Evolutionary conservation across 2,888 invertebrate species (phyloP).

Genomic region (Scrobipalpa atriplicella): DNA sequence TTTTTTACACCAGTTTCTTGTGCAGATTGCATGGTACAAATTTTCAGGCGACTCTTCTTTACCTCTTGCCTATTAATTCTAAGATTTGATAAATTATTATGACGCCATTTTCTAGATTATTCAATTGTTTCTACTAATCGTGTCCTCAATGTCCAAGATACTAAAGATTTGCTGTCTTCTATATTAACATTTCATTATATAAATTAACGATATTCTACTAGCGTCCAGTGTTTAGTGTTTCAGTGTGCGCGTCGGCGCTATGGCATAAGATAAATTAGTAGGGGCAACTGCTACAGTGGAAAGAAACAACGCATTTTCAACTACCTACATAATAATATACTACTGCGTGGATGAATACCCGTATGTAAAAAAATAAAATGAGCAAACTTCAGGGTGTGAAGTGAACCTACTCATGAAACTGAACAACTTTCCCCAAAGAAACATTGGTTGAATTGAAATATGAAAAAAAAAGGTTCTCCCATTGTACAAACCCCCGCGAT

Average conservation of each 20-base stretch:
- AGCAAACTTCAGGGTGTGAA: too few relatives aligned
- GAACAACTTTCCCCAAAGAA: too few relatives aligned
- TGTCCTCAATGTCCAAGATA: conserved; percentile 71
- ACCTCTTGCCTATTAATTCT: not conserved
- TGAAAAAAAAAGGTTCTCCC: too few relatives aligned
- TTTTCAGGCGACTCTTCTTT: conserved; percentile 11
- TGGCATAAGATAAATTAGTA: not conserved
- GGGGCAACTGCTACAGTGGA: not conserved
- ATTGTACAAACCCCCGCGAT: too few relatives aligned
- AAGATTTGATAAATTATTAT: conserved; percentile 35
- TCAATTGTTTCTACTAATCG: conserved; percentile 46
- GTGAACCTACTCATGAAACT: too few relatives aligned
- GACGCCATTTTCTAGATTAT: conserved; percentile 45
- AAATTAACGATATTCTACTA: conserved; percentile 51
- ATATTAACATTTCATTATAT: conserved; percentile 52
- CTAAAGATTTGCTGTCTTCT: conserved; percentile 67
- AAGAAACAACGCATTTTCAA: too few relatives aligned
- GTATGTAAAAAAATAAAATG: too few relatives aligned
- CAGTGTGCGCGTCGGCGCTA: conserved; percentile 29
- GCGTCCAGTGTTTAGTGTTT: conserved; percentile 53
- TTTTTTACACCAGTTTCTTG: not conserved
- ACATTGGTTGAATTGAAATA: too few relatives aligned
- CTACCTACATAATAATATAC: too few relatives aligned
- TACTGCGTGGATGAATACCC: too few relatives aligned
- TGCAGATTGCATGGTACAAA: not conserved